Base-by-base conservation (phyloP, 2,888 invertebrate genomes). In the Julus scanicus region DNA sequence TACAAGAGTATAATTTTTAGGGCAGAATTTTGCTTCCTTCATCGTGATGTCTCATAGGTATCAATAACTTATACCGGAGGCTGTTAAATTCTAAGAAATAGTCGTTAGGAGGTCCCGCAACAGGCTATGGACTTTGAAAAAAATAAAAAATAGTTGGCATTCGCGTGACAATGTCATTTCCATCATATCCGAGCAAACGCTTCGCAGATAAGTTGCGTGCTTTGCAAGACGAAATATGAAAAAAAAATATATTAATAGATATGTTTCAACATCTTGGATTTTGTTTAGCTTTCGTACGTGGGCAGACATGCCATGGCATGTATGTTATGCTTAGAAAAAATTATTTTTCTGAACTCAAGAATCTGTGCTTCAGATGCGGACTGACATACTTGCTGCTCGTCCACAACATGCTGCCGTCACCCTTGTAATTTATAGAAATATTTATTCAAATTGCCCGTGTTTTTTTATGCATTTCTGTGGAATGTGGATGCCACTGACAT, bases 401-500 rank as follows among this genome's bases (percentile, higher is more conserved):
- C n/a, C 71, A 29, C 71, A 71, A 20, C 71, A 20, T 71, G 71
- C 11, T 71, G 63, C n/a, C n/a, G 63, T 63, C 63, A 63, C 63
- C 15, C n/a, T 63, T 5, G 71, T 71, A 71, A 71, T 71, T 71
- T 71, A 71, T 71, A 29, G 29, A 71, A 71, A 71, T 71, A 71
- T 71, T 71, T 71, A 71, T 71, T 71, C 71, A 71, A 71, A 71
- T 71, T 71, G 29, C 71, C n/a, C 71, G 71, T 71, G 71, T 71
- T 71, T 53, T 44, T 71, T 29, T 71, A 4, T 29, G 6, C 29
- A 8, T 71, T 71, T 71, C 29, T 29, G 71, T 20, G 71, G 71
- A 71, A 71, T 71, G 71, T 71, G 71, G 71, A 71, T 71, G 71
- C 71, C 71, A n/a, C 71, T 71, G 71, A 71, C 71, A 71, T 71